Base-by-base conservation (phyloP, 2,888 invertebrate species). In the Megastigmus dorsalis region DNA sequence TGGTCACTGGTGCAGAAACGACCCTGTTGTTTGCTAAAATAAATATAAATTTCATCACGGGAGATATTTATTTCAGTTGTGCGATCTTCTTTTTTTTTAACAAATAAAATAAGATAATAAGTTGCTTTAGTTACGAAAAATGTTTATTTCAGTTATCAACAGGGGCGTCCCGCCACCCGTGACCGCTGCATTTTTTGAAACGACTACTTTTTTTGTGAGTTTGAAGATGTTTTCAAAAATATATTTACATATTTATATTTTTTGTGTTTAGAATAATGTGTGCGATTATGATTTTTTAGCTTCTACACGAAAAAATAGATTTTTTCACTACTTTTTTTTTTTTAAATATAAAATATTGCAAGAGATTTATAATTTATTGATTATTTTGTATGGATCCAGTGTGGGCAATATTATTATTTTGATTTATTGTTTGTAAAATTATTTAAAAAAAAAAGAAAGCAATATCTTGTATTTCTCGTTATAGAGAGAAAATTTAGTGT, bases 171-270 rank as follows among this genome's bases (percentile, higher is more conserved):
- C 72, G 72, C 26, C 72, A 72, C 66, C 72, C 72, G 66, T 72
- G 72, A 72, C 43, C 72, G 66, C 72, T 52, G 66, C 72, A 65
- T 72, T 72, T 72, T 66, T 72, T 72, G 72, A 72, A 71, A 50
- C 66, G 59, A 72, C 72, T 66, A 59, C 65, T 72, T 72, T 72
- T 68, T 72, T 72, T 59, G 72, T 72, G 72, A 72, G 72, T 72
- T 72, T 59, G 23, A 65, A 50, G 59, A 72, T 52, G 66, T 72
- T 59, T 59, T 59, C 20, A 66, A 66, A 52, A 55, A 52, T 54
- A 28, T 67, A 43, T 69, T 62, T 55, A n/a, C n/a, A 26, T 48
- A 26, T 41, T n/a, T 52, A 2, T 70, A 45, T 55, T 36, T 30
- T 20, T 41, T 57, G 15, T 54, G 7, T 55, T 28, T 68, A 45